Base-by-base conservation (phyloP, 2,113 vertebrate species). In the Dipodomys spectabilis region DNA sequence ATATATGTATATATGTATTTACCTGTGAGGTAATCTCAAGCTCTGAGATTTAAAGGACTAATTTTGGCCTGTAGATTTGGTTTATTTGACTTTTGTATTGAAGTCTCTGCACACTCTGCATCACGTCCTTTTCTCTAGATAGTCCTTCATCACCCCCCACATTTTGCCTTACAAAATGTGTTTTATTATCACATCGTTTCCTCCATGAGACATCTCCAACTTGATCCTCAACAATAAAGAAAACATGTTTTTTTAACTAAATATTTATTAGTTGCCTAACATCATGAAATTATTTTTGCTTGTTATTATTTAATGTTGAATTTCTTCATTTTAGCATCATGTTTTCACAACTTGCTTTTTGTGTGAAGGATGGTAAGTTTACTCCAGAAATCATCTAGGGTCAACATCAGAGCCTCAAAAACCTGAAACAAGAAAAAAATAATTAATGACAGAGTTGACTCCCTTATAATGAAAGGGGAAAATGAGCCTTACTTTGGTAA, bases 161-260 rank as follows among this genome's bases (percentile, higher is more conserved):
- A 30, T 2, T 39, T 10, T 3, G 39, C 10, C 1, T 1, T 1
- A 30, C 30, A 85, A 22, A 57, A 15, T 16, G 9, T 5, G 7
- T n/a, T 71, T 6, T 44, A 4, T 6, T 35, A 19, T 79, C 5
- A 28, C 11, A 32, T 20, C 18, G 22, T 23, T 53, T 67, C 32
- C 5, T 0, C 18, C 27, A 71, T 2, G 5, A 77, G 15, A 39
- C 23, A 44, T 30, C 1, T 6, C 16, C 57, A 80, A 72, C 16
- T 30, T 20, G 28, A 6, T 82, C 25, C 60, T 83, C 19, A 82
- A 30, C 1, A 80, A 7, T 2, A 79, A 53, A 5, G 1, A 23
- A 83, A 77, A 30, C 4, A 62, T 6, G 67, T 35, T 87, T 35
- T 77, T 91, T 71, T 65, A 45, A 44, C 5, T 23, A 69, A 67